phyloP scores from a whole-genome alignment of 2,888 invertebrate genomes.

The Drosophila stalkeri region DNA sequence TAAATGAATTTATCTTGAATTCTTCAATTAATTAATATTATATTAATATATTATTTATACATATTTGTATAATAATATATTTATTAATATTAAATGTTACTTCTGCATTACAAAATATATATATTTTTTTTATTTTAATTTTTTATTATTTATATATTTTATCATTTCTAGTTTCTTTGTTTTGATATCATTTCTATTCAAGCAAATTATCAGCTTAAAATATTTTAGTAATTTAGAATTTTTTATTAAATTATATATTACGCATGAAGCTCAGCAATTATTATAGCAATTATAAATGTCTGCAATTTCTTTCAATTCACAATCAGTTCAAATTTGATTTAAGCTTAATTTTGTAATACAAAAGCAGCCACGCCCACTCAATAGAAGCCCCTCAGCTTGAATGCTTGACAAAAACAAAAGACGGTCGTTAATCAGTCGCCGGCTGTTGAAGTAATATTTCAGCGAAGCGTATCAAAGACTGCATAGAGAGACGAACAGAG shows the following conservation, averaged over 20 bases:
- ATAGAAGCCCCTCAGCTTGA: neutral
- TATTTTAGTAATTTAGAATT: neutral
- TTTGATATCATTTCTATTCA: too few species aligned
- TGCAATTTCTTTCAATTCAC: neutral
- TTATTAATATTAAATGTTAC: too few species aligned
- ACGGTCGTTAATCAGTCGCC: slow-evolving; percentile 53
- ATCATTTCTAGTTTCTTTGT: too few species aligned
- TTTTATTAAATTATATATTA: neutral
- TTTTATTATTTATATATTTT: too few species aligned
- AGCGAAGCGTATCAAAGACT: slow-evolving; percentile 34
- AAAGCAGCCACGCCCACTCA: slow-evolving; percentile 4
- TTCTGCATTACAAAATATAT: too few species aligned
- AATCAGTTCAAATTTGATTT: neutral
- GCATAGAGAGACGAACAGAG: neutral
- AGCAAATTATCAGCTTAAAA: neutral
- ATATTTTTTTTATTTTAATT: neutral
- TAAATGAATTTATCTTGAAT: too few species aligned
- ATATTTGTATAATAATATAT: too few species aligned
- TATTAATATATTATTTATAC: too few species aligned
- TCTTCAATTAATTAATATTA: too few species aligned
- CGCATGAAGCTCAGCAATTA: neutral
- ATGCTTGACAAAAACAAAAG: slow-evolving; percentile 47
- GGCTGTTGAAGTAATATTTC: slow-evolving; percentile 40
- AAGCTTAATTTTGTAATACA: slow-evolving; percentile 4
- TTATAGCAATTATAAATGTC: neutral